phyloP scores from a whole-genome alignment of 2,888 invertebrate genomes.

The Dynastes grantii region DNA sequence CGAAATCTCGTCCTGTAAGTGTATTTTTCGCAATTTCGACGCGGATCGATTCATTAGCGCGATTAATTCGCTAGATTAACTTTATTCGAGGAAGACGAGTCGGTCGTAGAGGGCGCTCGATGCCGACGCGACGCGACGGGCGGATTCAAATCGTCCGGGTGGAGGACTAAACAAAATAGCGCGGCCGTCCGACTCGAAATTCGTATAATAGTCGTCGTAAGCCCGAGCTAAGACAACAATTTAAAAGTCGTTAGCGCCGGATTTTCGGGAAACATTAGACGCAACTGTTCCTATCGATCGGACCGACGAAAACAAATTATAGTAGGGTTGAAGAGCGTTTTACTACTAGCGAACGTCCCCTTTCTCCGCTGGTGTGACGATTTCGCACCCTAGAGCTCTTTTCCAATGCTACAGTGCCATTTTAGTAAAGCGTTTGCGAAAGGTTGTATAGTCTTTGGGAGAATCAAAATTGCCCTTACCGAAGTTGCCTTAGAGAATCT shows the following conservation, averaged over 20 bases:
- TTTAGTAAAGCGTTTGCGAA: too few relatives aligned
- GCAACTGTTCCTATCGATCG: conserved; percentile 67
- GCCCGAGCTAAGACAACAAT: conserved; percentile 63
- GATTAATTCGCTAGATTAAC: conserved; percentile 43
- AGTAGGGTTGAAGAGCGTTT: conserved; percentile 20
- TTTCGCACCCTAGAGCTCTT: too few relatives aligned
- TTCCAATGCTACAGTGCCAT: too few relatives aligned
- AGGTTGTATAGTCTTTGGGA: too few relatives aligned
- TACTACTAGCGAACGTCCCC: too few relatives aligned
- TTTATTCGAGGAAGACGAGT: conserved; percentile 24
- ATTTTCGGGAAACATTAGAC: conserved; percentile 68
- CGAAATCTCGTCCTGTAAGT: not conserved
- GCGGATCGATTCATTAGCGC: conserved; percentile 36
- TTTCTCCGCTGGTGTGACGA: too few relatives aligned
- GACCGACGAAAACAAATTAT: conserved; percentile 45
- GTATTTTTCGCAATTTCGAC: conserved; percentile 20
- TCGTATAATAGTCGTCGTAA: conserved; percentile 41
- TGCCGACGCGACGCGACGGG: not conserved
- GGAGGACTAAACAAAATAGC: conserved; percentile 29
- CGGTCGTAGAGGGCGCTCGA: not conserved
- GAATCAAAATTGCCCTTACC: too few relatives aligned
- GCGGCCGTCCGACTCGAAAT: conserved; percentile 19
- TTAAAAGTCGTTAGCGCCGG: conserved; percentile 68
- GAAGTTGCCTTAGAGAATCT: too few relatives aligned
- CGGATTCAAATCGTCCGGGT: conserved; percentile 34